phyloP scores from a whole-genome alignment of 2,113 vertebrate species.

The Hippocampus barbouri region DNA sequence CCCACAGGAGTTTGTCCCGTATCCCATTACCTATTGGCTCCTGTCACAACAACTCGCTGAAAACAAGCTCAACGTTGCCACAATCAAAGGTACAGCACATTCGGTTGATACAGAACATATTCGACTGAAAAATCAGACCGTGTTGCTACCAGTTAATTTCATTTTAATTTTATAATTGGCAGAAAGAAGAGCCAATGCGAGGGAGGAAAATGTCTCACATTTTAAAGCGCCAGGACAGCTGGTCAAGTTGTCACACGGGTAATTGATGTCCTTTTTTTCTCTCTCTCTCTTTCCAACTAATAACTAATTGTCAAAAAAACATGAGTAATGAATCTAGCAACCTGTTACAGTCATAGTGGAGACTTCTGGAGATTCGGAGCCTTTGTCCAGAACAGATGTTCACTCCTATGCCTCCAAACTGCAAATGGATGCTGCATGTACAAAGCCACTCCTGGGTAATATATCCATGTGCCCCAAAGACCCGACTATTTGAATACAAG shows the following conservation, averaged over 20 bases:
- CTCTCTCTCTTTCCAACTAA: neutral
- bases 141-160: neutral
- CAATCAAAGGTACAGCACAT: slow-evolving; percentile 53
- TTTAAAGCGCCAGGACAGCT: slow-evolving; percentile 69
- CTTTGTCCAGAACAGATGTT: neutral
- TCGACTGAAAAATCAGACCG: neutral
- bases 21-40: slow-evolving; percentile 50
- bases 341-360: neutral
- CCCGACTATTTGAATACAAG: neutral
- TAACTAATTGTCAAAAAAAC: neutral
- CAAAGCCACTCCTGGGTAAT: slow-evolving; percentile 1
- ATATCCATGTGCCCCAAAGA: neutral
- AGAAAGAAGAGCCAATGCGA: slow-evolving; percentile 61
- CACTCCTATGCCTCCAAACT: neutral
- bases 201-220: slow-evolving; percentile 39
- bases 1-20: slow-evolving; percentile 67
- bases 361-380: neutral
- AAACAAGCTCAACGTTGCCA: slow-evolving; percentile 51
- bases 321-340: neutral
- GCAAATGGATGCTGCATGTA: neutral
- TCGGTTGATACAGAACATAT: neutral
- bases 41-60: slow-evolving; percentile 32
- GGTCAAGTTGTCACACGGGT: slow-evolving; percentile 67
- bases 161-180: neutral
- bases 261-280: neutral